Evolutionary conservation across 2,113 vertebrate genomes (phyloP), one percentile per base, ranked within the genome.

Genomic region (Spilogale gracilis): DNA sequence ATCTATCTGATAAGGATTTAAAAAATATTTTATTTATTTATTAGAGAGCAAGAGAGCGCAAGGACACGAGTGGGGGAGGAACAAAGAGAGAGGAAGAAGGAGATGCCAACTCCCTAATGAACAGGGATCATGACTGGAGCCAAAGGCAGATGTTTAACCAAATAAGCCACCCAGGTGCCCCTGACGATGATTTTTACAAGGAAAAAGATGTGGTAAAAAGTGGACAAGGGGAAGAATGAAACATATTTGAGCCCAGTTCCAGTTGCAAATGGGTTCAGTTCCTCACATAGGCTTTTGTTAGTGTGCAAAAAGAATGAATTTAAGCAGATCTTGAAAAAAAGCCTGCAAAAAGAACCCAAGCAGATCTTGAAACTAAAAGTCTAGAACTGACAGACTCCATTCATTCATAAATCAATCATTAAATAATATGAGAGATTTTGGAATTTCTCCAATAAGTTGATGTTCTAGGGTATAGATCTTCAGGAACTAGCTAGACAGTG

Each of bases 341-440:
- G 50, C 23, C 23, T 25, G 14, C 38, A 71, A 65, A 88, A 91
- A 95, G 30, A 54, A 89, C 52, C 76, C 38, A 52, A 94, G 32
- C 18, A 76, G 73, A 67, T 45, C 11, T 95, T 14, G 0, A 82
- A 95, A 85, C 54, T 6, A 0, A 56, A 93, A 86, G 38, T 74
- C 21, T 86, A 32, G 23, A 89, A 63, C 65, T 3, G n/a, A 60
- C 60, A 83, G 43, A 56, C 9, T 82, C 5, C 5, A 63, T 32
- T 21, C 32, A 21, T 79, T 80, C 32, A 79, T 71, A 97, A 86
- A 61, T 23, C 9, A 85, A 79, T 83, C 2, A 9, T 21, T 80
- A 93, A 92, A 76, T 93, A 67, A 58, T 95, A 50, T 73, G 18
- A 90, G 54, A 96, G 79, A 60, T 48, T 25, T 86, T 65, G 20